Evolutionary conservation across 2,888 invertebrate species (phyloP).

Genomic region (Phengaris arion): DNA sequence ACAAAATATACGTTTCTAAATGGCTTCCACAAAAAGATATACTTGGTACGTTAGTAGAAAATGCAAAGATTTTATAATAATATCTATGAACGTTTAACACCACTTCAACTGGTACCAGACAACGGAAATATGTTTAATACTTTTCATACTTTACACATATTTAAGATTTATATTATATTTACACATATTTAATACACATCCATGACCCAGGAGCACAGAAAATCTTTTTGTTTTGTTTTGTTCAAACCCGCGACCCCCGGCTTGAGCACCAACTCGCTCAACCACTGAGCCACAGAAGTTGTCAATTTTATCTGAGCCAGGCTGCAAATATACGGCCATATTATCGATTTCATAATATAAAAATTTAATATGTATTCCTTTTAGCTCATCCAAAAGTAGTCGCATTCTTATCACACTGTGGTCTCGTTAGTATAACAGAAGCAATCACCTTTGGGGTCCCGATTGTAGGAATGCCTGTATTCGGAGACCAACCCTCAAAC

Average conservation of each 20-base stretch:
- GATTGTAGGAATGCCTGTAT: constrained; percentile 67
- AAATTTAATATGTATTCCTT: constrained; percentile 28
- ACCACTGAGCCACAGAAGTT: no score
- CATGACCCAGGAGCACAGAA: no score
- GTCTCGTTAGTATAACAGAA: constrained; percentile 70
- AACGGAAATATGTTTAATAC: no score
- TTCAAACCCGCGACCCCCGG: no score
- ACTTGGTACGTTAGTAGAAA: constrained; percentile 62
- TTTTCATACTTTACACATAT: no score
- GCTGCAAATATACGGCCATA: not conserved
- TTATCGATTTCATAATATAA: not conserved
- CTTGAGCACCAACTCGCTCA: no score
- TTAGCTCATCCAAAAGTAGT: constrained; percentile 71
- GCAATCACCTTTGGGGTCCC: constrained; percentile 72
- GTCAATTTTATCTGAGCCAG: no score
- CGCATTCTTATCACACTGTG: constrained; percentile 71
- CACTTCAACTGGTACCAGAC: no score
- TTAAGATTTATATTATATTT: no score
- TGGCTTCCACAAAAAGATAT: constrained; percentile 85
- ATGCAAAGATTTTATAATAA: not conserved
- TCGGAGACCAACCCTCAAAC: constrained; percentile 72
- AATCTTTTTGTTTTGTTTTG: no score
- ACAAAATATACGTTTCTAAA: constrained; percentile 77
- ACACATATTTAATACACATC: no score
- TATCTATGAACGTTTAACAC: no score